Evolutionary conservation across 2,113 vertebrate genomes (phyloP), one percentile per base, ranked within the genome.

Genomic region (Alosa alosa): DNA sequence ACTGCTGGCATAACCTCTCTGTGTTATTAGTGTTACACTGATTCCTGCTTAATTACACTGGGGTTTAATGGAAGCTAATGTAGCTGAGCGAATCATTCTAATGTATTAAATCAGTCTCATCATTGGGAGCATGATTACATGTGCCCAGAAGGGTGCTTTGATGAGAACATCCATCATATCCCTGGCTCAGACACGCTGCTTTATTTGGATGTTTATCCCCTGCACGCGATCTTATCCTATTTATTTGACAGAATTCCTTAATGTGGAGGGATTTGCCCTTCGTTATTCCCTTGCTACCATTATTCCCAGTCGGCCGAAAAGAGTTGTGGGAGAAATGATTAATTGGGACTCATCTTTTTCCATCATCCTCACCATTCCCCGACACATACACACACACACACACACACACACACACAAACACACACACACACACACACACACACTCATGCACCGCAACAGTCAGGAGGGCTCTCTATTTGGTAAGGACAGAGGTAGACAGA

Each of bases 1-100:
- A 31, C 7, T 31, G 25, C 64, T 72, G 64, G 68, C 83, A 47
- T 52, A 52, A 83, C 46, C 86, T 78, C 68, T 9, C 60, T 81
- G 64, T 31, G 55, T 57, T 68, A 84, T 88, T 88, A 88, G 84
- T 25, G 86, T 22, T 82, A 83, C 88, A 86, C 57, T 78, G 84
- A 83, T 84, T 89, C 18, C 47, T 45, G 46, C 5, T 13, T 84
- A 87, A 86, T 81, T 81, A 72, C 64, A 83, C 36, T 55, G 72
- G 39, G 50, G 22, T 84, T 84, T 75, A 88, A 81, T 85, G 15
- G 31, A 36, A 55, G 50, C 75, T 82, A 84, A 88, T 86, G 84
- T 47, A 83, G 47, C n/a, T 47, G 75, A 39, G 20, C 82, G 82
- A 84, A 87, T 87, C 84, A 86, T 49, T 84, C 22, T 44, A 55